Conservation (phyloP, 1,140 invertebrate genomes). For the Pinna nobilis region DNA sequence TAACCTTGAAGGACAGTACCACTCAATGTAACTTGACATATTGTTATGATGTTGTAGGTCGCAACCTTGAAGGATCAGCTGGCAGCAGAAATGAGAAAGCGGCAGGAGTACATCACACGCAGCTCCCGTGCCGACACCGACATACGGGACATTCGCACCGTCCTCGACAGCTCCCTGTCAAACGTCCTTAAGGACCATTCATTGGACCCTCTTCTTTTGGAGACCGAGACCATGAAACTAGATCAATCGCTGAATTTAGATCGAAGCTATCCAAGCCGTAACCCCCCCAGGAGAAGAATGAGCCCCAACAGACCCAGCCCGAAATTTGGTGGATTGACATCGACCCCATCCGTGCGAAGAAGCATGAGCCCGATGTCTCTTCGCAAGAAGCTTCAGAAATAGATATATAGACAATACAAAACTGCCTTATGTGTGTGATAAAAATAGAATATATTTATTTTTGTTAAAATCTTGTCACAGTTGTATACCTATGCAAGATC, state of each 20-base stretch:
- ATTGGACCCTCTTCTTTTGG: conserved; percentile 78
- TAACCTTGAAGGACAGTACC: too few species aligned
- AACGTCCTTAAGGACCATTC: conserved; percentile 88
- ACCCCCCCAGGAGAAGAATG: conserved; percentile 7
- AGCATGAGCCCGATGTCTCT: conserved; percentile 47
- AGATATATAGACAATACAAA: background rate
- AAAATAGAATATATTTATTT: conserved; percentile 13
- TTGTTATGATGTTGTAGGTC: conserved; percentile 51
- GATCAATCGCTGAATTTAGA: conserved; percentile 75
- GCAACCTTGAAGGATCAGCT: conserved; percentile 84
- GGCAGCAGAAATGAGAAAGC: conserved; percentile 88
- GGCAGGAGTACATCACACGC: conserved; percentile 88
- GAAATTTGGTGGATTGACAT: conserved; percentile 35
- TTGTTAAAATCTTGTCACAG: conserved; percentile 14
- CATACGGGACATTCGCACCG: conserved; percentile 84
- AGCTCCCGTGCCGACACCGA: conserved; percentile 88
- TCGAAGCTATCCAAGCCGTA: conserved; percentile 22
- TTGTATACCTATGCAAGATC: conserved; percentile 16
- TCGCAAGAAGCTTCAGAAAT: conserved; percentile 49
- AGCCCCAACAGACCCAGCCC: conserved; percentile 22
- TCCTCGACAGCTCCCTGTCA: conserved; percentile 87
- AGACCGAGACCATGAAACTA: conserved; percentile 89
- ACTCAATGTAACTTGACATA: background rate
- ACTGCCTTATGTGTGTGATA: conserved; percentile 1
- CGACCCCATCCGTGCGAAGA: conserved; percentile 46